A percentile compares a stretch with the other conserved stretches of the same genome.
These are phyloP conservation scores for Lycocorax pyrrhopterus DNA, from an alignment of 2,113 vertebrate genomes.

Conservation along the genomic window DNA sequence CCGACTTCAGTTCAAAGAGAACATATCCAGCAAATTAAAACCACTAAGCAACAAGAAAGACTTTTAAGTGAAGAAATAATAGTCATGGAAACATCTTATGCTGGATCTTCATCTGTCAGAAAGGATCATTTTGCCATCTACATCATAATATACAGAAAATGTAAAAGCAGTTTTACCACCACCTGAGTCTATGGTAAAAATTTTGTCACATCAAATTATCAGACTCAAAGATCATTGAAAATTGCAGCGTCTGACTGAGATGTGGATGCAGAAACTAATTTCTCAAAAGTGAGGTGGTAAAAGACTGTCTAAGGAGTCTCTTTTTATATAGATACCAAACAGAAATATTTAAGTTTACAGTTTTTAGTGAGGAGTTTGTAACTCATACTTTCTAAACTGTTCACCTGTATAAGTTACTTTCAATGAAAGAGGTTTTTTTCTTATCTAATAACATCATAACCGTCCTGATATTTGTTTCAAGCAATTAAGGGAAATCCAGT, in stretches of 20 bases:
- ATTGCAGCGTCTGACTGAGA: neutral
- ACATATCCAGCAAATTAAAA: neutral
- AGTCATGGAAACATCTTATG: neutral
- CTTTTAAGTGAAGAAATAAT: neutral
- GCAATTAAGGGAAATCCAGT: neutral
- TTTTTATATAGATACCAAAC: neutral
- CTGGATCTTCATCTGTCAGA: neutral
- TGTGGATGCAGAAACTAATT: neutral
- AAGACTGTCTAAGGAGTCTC: neutral
- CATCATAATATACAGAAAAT: neutral
- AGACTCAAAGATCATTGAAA: neutral
- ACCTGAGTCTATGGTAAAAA: neutral
- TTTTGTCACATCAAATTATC: neutral
- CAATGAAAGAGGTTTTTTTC: neutral
- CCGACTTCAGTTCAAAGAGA: neutral
- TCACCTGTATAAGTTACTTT: neutral
- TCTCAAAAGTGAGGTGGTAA: neutral
- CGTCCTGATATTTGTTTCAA: neutral
- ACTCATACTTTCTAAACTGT: neutral
- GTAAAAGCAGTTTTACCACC: neutral
- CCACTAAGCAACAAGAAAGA: neutral
- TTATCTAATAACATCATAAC: neutral
- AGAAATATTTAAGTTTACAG: neutral
- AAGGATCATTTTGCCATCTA: neutral
- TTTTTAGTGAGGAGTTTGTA: neutral